A percentile compares a stretch with the other conserved stretches of the same genome.
Conservation (phyloP, 2,888 invertebrate species). For the Trachelus stipa region DNA sequence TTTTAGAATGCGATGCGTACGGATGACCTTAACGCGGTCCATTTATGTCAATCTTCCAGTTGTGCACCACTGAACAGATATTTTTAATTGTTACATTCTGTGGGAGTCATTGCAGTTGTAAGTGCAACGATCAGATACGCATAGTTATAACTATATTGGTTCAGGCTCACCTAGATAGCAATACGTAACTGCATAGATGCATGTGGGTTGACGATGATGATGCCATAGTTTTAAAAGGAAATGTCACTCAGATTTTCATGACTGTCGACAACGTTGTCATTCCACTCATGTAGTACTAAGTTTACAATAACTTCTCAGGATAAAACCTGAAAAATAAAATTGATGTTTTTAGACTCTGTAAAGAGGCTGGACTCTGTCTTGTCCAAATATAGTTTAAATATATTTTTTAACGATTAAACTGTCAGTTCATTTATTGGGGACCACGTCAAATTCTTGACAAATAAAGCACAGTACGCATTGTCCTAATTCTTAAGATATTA, state of each 20-base stretch:
- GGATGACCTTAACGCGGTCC: not conserved
- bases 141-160: not conserved
- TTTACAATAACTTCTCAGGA: not conserved
- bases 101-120: slow-evolving; percentile 2
- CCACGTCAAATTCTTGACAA: not conserved
- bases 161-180: not conserved
- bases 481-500: not conserved
- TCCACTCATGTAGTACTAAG: not conserved
- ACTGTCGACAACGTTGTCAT: not conserved
- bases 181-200: not conserved
- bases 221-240: not conserved
- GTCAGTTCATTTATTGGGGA: not conserved
- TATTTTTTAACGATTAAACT: not conserved
- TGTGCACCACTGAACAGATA: not conserved
- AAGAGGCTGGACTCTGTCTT: too few relatives aligned
- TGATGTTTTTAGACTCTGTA: not conserved
- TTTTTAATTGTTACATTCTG: not conserved
- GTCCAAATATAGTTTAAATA: too few relatives aligned
- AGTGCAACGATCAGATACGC: not conserved
- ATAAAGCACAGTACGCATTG: not conserved
- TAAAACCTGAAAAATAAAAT: not conserved
- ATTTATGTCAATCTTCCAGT: not conserved
- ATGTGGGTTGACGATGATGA: slow-evolving; percentile 2
- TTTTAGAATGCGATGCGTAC: not conserved
- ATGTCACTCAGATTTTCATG: slow-evolving; percentile 1